Evolutionary conservation across 2,888 invertebrate species (phyloP).

Genomic region (Maniola hyperantus): DNA sequence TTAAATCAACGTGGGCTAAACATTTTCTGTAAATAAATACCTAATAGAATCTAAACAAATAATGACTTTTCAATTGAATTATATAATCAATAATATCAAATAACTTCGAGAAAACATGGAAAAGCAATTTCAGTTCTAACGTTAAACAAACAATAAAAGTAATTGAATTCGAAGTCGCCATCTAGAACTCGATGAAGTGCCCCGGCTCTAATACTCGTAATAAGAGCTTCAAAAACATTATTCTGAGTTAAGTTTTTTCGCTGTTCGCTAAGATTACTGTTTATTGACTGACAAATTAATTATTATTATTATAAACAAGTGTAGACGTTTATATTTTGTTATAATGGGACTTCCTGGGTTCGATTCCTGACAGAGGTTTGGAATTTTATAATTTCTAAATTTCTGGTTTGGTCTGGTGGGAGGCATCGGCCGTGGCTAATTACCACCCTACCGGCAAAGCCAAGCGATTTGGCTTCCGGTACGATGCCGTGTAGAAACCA

Average conservation of each 20-base stretch:
- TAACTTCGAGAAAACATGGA: conserved; percentile 14
- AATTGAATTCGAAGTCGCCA: conserved; percentile 32
- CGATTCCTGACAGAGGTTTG: no score
- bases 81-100: conserved; percentile 15
- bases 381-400: no score
- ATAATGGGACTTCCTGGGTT: no score
- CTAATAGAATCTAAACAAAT: not conserved
- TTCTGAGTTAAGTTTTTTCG: conserved; percentile 2
- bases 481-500: no score
- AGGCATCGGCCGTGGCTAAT: no score
- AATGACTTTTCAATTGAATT: not conserved
- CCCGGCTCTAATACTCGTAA: conserved; percentile 14
- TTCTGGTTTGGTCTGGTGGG: no score
- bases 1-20: no score
- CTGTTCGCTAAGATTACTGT: not conserved
- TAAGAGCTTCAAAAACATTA: conserved; percentile 20
- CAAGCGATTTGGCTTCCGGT: no score
- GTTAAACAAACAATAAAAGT: conserved; percentile 29
- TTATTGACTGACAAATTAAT: not conserved
- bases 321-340: not conserved
- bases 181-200: conserved; percentile 27
- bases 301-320: no score
- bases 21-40: no score
- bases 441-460: no score
- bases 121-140: conserved; percentile 21